Conservation (phyloP, 2,113 vertebrate genomes). For the Nycticryphes semicollaris region DNA sequence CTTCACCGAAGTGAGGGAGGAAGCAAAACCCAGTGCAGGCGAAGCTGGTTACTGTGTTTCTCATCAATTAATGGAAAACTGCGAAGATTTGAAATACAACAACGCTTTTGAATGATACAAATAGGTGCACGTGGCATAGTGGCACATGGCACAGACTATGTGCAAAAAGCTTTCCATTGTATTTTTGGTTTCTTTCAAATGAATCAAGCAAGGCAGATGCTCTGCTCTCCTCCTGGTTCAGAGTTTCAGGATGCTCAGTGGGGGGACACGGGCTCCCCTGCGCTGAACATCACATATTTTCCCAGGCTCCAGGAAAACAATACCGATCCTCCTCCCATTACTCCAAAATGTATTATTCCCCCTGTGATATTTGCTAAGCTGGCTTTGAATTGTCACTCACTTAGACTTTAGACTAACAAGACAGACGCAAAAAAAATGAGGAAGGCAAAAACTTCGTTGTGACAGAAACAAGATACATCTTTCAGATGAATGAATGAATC, state of each 20-base stretch:
- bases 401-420: neutral
- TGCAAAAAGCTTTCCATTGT: neutral
- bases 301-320: neutral
- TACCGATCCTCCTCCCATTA: neutral
- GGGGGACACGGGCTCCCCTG: neutral
- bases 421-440: neutral
- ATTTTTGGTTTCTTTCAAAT: neutral
- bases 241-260: neutral
- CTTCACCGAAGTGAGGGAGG: neutral
- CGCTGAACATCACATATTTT: neutral
- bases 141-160: neutral
- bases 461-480: neutral
- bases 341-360: neutral
- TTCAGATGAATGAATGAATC: neutral
- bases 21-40: neutral
- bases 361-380: neutral
- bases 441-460: neutral
- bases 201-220: accelerated
- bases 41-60: neutral
- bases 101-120: neutral
- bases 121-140: neutral
- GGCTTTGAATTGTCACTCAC: neutral
- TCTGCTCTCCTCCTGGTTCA: neutral
- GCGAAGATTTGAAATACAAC: neutral
- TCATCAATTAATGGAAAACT: neutral